These are phyloP conservation scores for Drosophila pruinosa DNA, from an alignment of 1,140 invertebrate species.

Conservation along the genomic window DNA sequence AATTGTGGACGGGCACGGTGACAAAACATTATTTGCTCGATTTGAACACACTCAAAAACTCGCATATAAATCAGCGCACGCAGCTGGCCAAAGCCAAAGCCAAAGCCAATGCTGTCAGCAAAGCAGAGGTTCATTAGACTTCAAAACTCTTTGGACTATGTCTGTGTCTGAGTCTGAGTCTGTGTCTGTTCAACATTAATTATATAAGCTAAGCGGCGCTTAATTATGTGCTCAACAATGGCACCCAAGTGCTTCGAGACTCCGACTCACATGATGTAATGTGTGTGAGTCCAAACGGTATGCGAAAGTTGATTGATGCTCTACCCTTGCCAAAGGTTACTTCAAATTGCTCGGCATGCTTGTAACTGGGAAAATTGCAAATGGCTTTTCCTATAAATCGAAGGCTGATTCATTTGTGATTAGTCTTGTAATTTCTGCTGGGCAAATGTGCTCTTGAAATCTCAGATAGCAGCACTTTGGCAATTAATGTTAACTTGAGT, in stretches of 20 bases:
- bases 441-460: neutral
- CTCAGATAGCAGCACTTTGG: too few relatives aligned
- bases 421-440: neutral
- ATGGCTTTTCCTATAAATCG: neutral
- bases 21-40: slow-evolving; percentile 45
- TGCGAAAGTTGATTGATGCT: slow-evolving; percentile 61
- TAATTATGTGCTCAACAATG: slow-evolving; percentile 80
- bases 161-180: neutral
- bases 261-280: slow-evolving; percentile 66
- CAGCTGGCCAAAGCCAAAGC: slow-evolving; percentile 43
- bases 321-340: slow-evolving; percentile 8
- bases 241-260: slow-evolving; percentile 60
- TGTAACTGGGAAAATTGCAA: neutral
- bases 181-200: slow-evolving; percentile 66
- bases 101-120: too few relatives aligned
- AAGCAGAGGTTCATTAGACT: slow-evolving; percentile 67
- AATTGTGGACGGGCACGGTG: slow-evolving; percentile 44
- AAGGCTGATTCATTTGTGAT: neutral
- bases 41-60: slow-evolving; percentile 43
- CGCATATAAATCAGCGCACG: slow-evolving; percentile 76
- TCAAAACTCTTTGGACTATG: slow-evolving; percentile 44
- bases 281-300: slow-evolving; percentile 20
- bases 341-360: neutral
- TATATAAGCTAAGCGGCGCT: slow-evolving; percentile 77
- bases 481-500: too few relatives aligned